Base-by-base conservation (phyloP, 2,113 vertebrate species). In the Dicrurus megarhynchus region DNA sequence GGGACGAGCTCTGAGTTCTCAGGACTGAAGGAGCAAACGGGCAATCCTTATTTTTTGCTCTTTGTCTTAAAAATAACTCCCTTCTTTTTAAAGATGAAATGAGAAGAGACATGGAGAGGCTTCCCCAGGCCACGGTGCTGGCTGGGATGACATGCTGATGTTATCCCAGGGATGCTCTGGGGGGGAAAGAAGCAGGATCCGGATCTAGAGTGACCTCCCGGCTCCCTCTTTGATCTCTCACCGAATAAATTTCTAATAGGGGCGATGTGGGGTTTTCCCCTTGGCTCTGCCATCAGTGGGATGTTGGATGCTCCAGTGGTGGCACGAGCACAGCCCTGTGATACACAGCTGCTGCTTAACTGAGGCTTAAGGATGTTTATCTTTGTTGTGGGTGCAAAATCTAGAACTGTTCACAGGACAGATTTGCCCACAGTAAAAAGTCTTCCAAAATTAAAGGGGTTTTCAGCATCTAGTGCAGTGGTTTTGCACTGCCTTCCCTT, bases 1-100 rank as follows among this genome's bases (percentile, higher is more conserved):
- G 37, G 78, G 74, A 44, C 0, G 0, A 68, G 60, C 61, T 95
- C 64, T 1, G 8, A 57, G 71, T 81, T 90, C 90, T 75, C 73
- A 39, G 77, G 57, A 52, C 79, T 60, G 49, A 37, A 90, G 35
- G 73, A 86, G 56, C 83, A 74, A 92, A 70, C 0, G 0, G 30
- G 39, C 79, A 44, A 39, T 52, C 69, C 71, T 87, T 33, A 53
- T 75, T 84, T 26, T 61, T 76, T 78, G 73, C n/a, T 67, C 46
- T 82, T 73, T 76, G 53, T 89, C 76, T 95, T 84, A 78, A 81
- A 93, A 96, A 94, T 75, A 75, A 65, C 79, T 88, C 26, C 1
- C 9, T 89, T 39, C 67, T 75, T 50, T 68, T 41, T 7, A 23
- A 71, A 93, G 80, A 32, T 63, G 11, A 68, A 56, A 90, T 39